A percentile compares a stretch with the other conserved stretches of the same genome.
These are phyloP conservation scores for Odontomachus brunneus DNA, from an alignment of 1,140 invertebrate species.

Conservation along the genomic window DNA sequence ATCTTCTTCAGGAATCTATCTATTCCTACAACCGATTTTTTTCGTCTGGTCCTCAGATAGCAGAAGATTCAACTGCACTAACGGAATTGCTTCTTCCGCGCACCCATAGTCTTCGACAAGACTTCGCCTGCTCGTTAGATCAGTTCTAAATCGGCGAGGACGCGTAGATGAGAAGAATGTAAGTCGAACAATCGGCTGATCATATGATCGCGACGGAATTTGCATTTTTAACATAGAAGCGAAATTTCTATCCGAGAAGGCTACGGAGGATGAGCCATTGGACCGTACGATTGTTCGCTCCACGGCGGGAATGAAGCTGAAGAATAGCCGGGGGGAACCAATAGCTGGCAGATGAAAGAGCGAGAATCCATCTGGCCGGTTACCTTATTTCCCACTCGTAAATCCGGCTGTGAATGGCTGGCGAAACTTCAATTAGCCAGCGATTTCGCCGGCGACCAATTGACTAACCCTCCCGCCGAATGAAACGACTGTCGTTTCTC, in stretches of 20 bases:
- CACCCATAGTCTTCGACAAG: too few relatives aligned
- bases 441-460: conserved; percentile 33
- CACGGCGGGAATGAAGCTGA: conserved; percentile 8
- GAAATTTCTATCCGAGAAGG: neutral
- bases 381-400: conserved; percentile 45
- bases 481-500: conserved; percentile 11
- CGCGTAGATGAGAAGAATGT: neutral
- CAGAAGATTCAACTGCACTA: too few relatives aligned
- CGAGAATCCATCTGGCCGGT: conserved; percentile 23
- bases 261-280: neutral
- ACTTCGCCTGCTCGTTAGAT: too few relatives aligned
- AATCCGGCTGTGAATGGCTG: conserved; percentile 40
- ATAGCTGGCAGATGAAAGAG: conserved; percentile 36
- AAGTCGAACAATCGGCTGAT: neutral
- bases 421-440: conserved; percentile 44
- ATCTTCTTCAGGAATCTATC: too few relatives aligned
- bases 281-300: conserved; percentile 32
- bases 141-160: neutral
- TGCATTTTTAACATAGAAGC: neutral
- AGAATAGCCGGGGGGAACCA: conserved; percentile 11
- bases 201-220: neutral
- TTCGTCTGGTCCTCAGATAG: too few relatives aligned
- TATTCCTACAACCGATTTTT: too few relatives aligned
- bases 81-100: too few relatives aligned
- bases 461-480: neutral